phyloP scores from a whole-genome alignment of 2,888 invertebrate species.

The Noctua janthina region DNA sequence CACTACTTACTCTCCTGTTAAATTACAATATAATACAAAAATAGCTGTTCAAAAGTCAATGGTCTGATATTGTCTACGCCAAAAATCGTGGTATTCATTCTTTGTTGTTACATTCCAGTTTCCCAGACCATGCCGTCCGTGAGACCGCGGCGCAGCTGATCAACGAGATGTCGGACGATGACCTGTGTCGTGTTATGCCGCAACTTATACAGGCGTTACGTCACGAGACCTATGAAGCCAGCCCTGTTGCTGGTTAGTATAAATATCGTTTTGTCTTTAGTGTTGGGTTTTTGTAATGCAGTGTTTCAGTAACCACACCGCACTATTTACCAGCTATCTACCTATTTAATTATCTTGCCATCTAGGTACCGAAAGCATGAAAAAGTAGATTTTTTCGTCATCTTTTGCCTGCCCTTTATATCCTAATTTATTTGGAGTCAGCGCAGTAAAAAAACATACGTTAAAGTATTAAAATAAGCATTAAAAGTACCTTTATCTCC shows the following conservation, averaged over 20 bases:
- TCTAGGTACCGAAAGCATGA: too few species aligned
- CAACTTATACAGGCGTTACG: constrained; percentile 97
- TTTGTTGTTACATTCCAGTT: constrained; percentile 88
- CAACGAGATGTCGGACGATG: constrained; percentile 94
- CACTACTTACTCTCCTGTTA: too few species aligned
- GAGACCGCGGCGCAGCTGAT: constrained; percentile 96
- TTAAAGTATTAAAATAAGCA: too few species aligned
- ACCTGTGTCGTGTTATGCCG: constrained; percentile 97
- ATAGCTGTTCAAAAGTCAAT: background rate
- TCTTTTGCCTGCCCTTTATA: too few species aligned
- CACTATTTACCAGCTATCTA: too few species aligned
- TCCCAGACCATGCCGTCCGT: constrained; percentile 97
- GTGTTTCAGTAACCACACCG: too few species aligned
- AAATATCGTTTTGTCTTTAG: background rate
- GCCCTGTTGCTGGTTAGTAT: constrained; percentile 92
- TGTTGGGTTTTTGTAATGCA: background rate
- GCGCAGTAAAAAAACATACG: too few species aligned
- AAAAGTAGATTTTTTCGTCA: too few species aligned
- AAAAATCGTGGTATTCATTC: background rate
- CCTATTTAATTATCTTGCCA: background rate
- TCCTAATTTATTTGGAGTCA: too few species aligned
- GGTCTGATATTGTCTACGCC: background rate
- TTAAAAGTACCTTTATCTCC: too few species aligned
- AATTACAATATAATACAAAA: too few species aligned
- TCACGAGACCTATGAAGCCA: constrained; percentile 97